phyloP scores from a whole-genome alignment of 2,888 invertebrate genomes.

The Camptogramma bilineatum region DNA sequence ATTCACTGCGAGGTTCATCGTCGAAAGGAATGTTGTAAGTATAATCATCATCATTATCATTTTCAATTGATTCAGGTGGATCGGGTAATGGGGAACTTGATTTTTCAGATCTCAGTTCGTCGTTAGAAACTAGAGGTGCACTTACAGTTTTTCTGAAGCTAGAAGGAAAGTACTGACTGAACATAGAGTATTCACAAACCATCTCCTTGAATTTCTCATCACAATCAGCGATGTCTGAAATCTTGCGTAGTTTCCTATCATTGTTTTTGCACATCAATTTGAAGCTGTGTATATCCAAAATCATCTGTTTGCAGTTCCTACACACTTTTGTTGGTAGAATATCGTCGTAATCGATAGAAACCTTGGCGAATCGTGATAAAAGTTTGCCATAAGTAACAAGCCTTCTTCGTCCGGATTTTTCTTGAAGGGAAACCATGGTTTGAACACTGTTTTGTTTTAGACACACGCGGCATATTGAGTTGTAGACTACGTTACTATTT shows the following conservation, averaged over 20 bases:
- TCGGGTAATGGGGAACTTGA: background rate
- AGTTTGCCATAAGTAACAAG: slow-evolving; percentile 67
- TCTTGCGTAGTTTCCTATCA: slow-evolving; percentile 53
- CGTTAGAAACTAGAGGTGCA: background rate
- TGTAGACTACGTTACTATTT: slow-evolving; percentile 57
- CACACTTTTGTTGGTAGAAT: slow-evolving; percentile 68
- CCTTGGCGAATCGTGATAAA: slow-evolving; percentile 58
- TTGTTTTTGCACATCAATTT: slow-evolving; percentile 69
- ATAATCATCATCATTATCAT: slow-evolving; percentile 30
- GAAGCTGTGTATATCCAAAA: slow-evolving; percentile 69
- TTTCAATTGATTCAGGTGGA: slow-evolving; percentile 24
- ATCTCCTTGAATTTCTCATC: slow-evolving; percentile 45
- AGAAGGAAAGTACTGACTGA: slow-evolving; percentile 52
- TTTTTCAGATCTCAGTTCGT: slow-evolving; percentile 7
- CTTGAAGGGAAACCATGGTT: slow-evolving; percentile 64
- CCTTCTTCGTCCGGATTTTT: slow-evolving; percentile 55
- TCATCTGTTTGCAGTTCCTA: slow-evolving; percentile 59
- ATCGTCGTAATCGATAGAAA: slow-evolving; percentile 58
- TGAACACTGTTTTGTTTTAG: slow-evolving; percentile 54
- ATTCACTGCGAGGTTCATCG: slow-evolving; percentile 10
- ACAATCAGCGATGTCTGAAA: slow-evolving; percentile 40
- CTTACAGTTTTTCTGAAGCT: background rate
- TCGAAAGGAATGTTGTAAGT: slow-evolving; percentile 8
- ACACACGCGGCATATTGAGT: slow-evolving; percentile 70
- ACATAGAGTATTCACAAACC: slow-evolving; percentile 60